Conservation (phyloP, 2,113 vertebrate species). For the Saguinus midas region DNA sequence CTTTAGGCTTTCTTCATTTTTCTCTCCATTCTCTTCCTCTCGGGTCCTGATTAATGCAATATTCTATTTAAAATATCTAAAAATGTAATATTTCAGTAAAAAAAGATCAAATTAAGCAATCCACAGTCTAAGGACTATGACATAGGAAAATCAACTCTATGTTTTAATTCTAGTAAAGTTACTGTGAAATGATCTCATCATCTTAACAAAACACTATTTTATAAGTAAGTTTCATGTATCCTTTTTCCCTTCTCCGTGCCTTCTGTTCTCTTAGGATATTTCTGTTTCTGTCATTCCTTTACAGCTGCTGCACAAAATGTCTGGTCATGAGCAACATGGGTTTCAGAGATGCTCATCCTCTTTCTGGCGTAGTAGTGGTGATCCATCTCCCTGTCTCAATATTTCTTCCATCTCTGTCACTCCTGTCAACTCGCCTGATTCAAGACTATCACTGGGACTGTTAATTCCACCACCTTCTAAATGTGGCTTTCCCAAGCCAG, state of each 20-base stretch:
- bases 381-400: constrained; percentile 91
- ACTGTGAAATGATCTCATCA: neutral
- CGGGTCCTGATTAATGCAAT: neutral
- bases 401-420: constrained; percentile 93
- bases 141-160: neutral
- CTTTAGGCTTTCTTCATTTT: neutral
- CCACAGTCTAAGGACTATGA: neutral
- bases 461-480: constrained; percentile 92
- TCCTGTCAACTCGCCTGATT: constrained; percentile 92
- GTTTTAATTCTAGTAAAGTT: neutral
- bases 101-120: neutral
- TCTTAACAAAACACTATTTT: neutral
- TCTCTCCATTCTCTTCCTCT: neutral
- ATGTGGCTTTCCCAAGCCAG: constrained; percentile 85
- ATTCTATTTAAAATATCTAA: constrained; percentile 4
- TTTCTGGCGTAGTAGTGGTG: constrained; percentile 91
- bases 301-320: constrained; percentile 90
- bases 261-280: constrained; percentile 30
- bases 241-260: neutral
- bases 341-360: constrained; percentile 90
- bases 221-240: neutral
- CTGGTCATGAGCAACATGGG: constrained; percentile 87
- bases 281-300: constrained; percentile 86
- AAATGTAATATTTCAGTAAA: neutral
- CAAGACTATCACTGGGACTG: constrained; percentile 88